phyloP scores from a whole-genome alignment of 2,113 vertebrate genomes.

The Mirza zaza region DNA sequence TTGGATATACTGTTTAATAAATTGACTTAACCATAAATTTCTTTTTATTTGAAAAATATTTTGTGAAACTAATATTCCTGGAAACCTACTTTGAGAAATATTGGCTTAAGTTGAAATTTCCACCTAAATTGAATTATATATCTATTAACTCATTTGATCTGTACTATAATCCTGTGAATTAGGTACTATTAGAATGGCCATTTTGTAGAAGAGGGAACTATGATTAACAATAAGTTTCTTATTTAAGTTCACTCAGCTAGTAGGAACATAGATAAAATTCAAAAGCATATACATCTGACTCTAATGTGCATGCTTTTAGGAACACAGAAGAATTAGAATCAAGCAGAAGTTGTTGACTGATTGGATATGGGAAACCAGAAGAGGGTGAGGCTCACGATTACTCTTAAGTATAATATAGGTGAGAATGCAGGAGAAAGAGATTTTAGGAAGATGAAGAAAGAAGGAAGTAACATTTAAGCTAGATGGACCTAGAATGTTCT shows the following conservation, averaged over 20 bases:
- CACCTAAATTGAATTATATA: neutral
- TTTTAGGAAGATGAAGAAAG: neutral
- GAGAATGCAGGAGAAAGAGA: neutral
- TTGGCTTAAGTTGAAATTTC: neutral
- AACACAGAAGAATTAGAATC: neutral
- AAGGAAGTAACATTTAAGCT: neutral
- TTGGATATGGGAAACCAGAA: neutral
- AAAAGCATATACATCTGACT: neutral
- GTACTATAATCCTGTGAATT: neutral
- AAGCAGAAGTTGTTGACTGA: neutral
- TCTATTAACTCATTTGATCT: conserved; percentile 14
- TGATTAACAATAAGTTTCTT: neutral
- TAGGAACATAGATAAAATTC: neutral
- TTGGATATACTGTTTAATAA: neutral
- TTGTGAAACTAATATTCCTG: neutral
- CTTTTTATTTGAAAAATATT: conserved; percentile 1
- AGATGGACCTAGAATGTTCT: neutral
- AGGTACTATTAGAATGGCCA: neutral
- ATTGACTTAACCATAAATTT: neutral
- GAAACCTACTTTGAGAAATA: neutral
- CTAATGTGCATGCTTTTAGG: neutral
- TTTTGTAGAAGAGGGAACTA: neutral
- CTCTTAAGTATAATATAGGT: neutral
- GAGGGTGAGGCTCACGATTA: neutral
- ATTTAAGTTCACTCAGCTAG: neutral